These are phyloP conservation scores for Megastigmus dorsalis DNA, from an alignment of 2,888 invertebrate species.

Conservation along the genomic window DNA sequence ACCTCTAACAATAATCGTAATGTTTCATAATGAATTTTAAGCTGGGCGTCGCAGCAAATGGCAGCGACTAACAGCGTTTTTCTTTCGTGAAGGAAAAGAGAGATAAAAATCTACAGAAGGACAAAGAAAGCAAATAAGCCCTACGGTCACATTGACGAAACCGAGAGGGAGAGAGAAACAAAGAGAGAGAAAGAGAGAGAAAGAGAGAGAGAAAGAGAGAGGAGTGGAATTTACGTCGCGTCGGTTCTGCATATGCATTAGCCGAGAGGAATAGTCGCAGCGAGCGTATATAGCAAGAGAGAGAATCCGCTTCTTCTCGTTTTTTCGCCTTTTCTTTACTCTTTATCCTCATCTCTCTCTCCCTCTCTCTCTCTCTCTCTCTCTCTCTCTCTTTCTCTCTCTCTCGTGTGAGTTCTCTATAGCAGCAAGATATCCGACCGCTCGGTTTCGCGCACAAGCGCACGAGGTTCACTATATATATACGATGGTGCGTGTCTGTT, in stretches of 20 bases:
- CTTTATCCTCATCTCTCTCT: neutral
- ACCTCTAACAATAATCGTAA: too few species aligned
- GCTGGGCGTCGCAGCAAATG: conserved; percentile 5
- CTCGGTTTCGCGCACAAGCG: conserved; percentile 18
- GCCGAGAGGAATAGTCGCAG: neutral
- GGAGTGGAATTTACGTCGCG: conserved; percentile 36
- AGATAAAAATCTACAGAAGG: neutral
- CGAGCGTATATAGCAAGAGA: neutral
- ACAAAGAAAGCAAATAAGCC: too few species aligned
- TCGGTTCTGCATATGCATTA: conserved; percentile 40
- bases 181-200: neutral
- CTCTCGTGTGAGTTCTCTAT: too few species aligned
- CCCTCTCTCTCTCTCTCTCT: neutral
- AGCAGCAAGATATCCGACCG: neutral
- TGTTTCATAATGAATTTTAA: too few species aligned
- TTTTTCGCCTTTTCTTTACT: conserved; percentile 13
- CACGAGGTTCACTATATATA: too few species aligned
- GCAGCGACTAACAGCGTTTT: conserved; percentile 5
- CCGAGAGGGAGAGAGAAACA: conserved; percentile 3
- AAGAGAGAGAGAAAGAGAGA: conserved; percentile 12
- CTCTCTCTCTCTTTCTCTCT: neutral
- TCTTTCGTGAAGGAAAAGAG: neutral
- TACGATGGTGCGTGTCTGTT: neutral
- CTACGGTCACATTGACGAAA: too few species aligned
- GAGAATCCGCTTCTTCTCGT: neutral